phyloP scores from a whole-genome alignment of 2,888 invertebrate species.

The Drosophila emarginata region DNA sequence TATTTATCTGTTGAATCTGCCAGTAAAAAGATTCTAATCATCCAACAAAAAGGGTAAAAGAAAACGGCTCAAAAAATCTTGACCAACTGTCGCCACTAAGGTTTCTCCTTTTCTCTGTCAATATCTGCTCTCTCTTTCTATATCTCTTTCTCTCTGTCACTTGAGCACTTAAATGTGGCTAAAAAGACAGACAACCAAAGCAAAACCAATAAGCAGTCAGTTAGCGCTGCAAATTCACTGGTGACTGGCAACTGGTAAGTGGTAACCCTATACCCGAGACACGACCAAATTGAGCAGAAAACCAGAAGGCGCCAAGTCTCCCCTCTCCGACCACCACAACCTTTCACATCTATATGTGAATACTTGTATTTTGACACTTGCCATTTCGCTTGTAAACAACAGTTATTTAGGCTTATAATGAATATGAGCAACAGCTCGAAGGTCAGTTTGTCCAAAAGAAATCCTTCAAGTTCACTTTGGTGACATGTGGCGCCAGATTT shows the following conservation, averaged over 20 bases:
- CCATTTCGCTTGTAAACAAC: constrained; percentile 68
- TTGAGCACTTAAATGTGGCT: constrained; percentile 35
- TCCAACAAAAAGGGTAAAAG: constrained; percentile 4
- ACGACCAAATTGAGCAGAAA: constrained; percentile 80
- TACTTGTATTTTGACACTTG: constrained; percentile 77
- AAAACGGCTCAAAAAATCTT: constrained; percentile 17
- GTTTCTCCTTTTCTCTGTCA: constrained; percentile 28
- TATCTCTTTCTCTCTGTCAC: constrained; percentile 43
- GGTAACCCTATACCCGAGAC: constrained; percentile 61
- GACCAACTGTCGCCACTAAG: constrained; percentile 50
- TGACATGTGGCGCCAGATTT: constrained; percentile 59
- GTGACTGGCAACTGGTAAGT: constrained; percentile 1
- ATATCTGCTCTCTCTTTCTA: neutral
- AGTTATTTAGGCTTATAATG: constrained; percentile 75
- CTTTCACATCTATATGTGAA: constrained; percentile 8
- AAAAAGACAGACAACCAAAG: constrained; percentile 33
- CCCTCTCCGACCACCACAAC: constrained; percentile 14
- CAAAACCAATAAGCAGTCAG: constrained; percentile 53
- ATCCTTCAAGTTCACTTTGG: constrained; percentile 55
- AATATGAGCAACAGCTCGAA: constrained; percentile 76
- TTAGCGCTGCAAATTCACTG: constrained; percentile 60
- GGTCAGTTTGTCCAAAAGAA: constrained; percentile 60
- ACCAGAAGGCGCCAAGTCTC: constrained; percentile 79
- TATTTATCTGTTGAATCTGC: too few relatives aligned
- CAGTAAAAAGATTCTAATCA: neutral